Evolutionary conservation across 1,140 invertebrate genomes (phyloP), one percentile per base, ranked within the genome.

Genomic region (Drosophila sp.): DNA sequence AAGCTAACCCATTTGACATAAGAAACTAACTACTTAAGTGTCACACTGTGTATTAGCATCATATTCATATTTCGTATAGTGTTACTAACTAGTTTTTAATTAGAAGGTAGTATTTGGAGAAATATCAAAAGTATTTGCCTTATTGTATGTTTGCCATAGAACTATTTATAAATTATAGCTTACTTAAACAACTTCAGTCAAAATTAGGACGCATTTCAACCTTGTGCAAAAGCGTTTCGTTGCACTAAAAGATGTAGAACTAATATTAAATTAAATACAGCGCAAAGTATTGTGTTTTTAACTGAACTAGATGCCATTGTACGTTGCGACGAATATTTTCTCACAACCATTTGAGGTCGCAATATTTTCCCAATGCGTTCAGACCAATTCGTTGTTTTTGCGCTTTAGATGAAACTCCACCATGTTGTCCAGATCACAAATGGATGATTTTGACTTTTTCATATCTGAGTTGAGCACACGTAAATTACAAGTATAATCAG

Each of bases 351-450:
- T 9, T 58, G 13, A 14, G 21, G 21, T 4, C 21, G 21, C 4
- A 21, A 4, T 5, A 11, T 29, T 13, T 9, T n/a, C 6, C 21
- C 6, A 27, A 27, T 18, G 8, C 13, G 8, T 18, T 81, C 25
- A 81, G 14, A 58, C 16, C 16, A 64, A 18, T 25, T 78, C 78
- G 13, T 66, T 65, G 18, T 63, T 61, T 16, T 58, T 70, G 43
- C 87, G 80, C 48, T 90, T 91, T 11, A 91, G 62, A 54, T 86
- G 86, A 50, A 92, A 91, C 67, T 92, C 91, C 21, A 92, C 86
- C 77, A 87, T 84, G 72, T 92, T 91, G 59, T 92, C 86, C 51
- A 86, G 59, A 82, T 92, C 91, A 40, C 74, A 74, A 45, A 92
- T 80, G 21, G 36, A 87, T 18, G 80, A 45, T 53, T 92, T 92